Evolutionary conservation across 2,797 vertebrate species (phyloP).

Genomic region (Potorous gilbertii): DNA sequence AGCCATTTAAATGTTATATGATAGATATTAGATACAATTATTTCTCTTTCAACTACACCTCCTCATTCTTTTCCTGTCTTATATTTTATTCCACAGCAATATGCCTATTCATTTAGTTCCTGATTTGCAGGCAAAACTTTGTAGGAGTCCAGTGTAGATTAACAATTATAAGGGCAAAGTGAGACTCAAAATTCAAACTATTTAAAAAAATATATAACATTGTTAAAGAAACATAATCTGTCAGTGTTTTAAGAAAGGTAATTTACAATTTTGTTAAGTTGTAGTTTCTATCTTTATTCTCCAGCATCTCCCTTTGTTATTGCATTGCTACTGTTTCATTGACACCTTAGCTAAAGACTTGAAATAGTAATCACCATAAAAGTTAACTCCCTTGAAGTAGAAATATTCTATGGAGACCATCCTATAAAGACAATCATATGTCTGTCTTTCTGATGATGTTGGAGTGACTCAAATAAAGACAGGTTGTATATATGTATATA

Average conservation of each 20-base stretch:
- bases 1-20: slow-evolving; percentile 43
- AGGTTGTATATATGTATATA: no score
- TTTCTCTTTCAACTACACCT: slow-evolving; percentile 10
- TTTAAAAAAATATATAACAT: background rate
- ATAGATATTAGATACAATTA: slow-evolving; percentile 17
- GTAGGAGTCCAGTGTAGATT: slow-evolving; percentile 31
- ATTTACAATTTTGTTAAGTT: slow-evolving; percentile 8
- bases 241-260: slow-evolving; percentile 13
- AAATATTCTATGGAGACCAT: background rate
- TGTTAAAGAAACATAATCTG: background rate
- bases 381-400: background rate
- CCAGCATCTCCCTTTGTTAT: background rate
- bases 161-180: slow-evolving; percentile 10
- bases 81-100: background rate
- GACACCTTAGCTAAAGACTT: background rate
- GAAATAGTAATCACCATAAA: background rate
- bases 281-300: slow-evolving; percentile 33
- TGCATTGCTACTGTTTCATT: background rate
- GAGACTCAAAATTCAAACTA: slow-evolving; percentile 22
- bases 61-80: background rate
- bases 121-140: slow-evolving; percentile 19
- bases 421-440: background rate
- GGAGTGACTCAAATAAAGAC: background rate
- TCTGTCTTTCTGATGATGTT: background rate
- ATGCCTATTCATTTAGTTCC: background rate